Percentiles rank a stretch among this genome's conserved stretches.
These are phyloP conservation scores for Invenusta paracnida DNA, from an alignment of 2,888 invertebrate species.

Conservation along the genomic window DNA sequence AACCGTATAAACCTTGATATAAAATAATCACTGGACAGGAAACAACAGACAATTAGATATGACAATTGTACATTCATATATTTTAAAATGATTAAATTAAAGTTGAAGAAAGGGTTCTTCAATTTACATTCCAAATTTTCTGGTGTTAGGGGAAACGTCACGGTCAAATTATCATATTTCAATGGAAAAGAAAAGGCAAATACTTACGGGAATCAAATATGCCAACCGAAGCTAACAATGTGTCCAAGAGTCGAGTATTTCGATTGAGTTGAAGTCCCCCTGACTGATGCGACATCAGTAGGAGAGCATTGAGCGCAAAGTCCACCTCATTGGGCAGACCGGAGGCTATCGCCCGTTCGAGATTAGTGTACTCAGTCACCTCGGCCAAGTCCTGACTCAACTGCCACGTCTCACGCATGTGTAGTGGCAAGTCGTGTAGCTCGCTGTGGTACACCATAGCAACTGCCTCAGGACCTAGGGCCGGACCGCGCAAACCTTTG, in stretches of 20 bases:
- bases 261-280: slow-evolving; percentile 78
- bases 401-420: slow-evolving; percentile 24
- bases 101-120: too few relatives aligned
- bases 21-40: too few relatives aligned
- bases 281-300: slow-evolving; percentile 85
- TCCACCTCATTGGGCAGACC: slow-evolving; percentile 97
- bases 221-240: slow-evolving; percentile 85
- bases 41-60: too few relatives aligned
- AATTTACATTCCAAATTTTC: too few relatives aligned
- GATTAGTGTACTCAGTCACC: slow-evolving; percentile 30
- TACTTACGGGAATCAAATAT: slow-evolving; percentile 76
- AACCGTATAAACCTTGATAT: too few relatives aligned
- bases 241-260: slow-evolving; percentile 78
- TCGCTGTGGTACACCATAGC: slow-evolving; percentile 40
- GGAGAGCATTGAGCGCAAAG: slow-evolving; percentile 93
- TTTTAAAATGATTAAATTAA: too few relatives aligned
- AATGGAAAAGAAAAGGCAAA: background rate
- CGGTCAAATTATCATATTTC: too few relatives aligned
- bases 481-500: background rate
- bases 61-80: too few relatives aligned
- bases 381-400: slow-evolving; percentile 37
- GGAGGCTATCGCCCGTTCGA: slow-evolving; percentile 64
- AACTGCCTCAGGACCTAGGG: background rate
- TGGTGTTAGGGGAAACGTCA: too few relatives aligned
- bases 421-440: slow-evolving; percentile 32